Evolutionary conservation across 2,113 vertebrate species (phyloP).

Genomic region (Podocnemis expansa): DNA sequence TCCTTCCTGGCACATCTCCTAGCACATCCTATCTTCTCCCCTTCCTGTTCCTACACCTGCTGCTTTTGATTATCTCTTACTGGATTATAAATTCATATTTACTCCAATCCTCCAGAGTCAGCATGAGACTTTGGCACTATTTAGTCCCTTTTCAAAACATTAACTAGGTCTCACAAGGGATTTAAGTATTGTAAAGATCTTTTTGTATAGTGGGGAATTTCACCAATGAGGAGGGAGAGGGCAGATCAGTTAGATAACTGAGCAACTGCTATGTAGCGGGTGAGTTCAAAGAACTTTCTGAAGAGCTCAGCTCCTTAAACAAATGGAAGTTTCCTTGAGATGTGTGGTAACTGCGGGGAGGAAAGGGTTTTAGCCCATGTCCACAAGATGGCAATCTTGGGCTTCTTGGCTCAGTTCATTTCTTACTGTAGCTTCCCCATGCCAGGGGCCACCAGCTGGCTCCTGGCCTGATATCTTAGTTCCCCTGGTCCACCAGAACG

Average conservation of each 20-base stretch:
- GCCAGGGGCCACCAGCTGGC: accelerated
- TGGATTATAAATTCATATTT: not conserved
- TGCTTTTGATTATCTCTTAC: not conserved
- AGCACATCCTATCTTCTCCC: not conserved
- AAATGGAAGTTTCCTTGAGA: accelerated
- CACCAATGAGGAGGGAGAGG: not conserved
- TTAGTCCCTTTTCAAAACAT: not conserved
- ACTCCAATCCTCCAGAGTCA: not conserved
- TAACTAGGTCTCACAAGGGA: not conserved
- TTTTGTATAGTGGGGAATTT: not conserved
- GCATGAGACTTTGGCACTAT: not conserved
- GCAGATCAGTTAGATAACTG: not conserved
- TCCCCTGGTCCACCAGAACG: not conserved
- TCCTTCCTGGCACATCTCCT: not conserved
- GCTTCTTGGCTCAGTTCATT: not conserved
- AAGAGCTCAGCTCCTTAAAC: not conserved
- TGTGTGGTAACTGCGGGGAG: not conserved
- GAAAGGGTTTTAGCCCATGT: not conserved
- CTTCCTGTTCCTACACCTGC: not conserved
- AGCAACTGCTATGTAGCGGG: not conserved
- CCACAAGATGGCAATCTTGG: not conserved
- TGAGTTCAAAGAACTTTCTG: not conserved
- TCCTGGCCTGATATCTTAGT: accelerated
- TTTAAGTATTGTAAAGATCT: not conserved
- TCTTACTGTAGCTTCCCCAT: no score